Evolutionary conservation across 2,888 invertebrate species (phyloP).

Genomic region (Cotesia congregata): DNA sequence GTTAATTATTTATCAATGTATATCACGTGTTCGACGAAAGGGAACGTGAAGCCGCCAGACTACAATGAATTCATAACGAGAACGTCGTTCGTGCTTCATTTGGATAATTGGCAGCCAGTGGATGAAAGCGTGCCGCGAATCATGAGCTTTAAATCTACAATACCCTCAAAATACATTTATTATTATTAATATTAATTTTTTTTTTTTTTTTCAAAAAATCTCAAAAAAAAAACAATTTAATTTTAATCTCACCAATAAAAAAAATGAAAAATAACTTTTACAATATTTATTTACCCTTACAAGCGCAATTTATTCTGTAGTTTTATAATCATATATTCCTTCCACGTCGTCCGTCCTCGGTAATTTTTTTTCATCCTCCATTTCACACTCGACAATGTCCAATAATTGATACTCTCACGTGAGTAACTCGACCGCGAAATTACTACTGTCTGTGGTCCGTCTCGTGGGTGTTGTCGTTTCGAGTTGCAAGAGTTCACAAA

Average conservation of each 20-base stretch:
- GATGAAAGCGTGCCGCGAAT: constrained; percentile 13
- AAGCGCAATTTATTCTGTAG: background rate
- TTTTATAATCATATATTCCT: constrained; percentile 4
- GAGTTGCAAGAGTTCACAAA: constrained; percentile 12
- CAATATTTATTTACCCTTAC: background rate
- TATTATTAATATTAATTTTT: background rate
- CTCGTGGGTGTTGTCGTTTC: constrained; percentile 14
- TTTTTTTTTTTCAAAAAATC: background rate
- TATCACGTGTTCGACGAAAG: constrained; percentile 10
- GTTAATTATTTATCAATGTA: constrained; percentile 23
- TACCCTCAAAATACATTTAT: background rate
- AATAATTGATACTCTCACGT: constrained; percentile 23
- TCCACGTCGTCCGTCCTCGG: constrained; percentile 8
- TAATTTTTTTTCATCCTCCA: constrained; percentile 19
- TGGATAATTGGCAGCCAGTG: constrained; percentile 16
- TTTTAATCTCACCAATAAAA: too few relatives aligned
- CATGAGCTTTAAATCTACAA: constrained; percentile 11
- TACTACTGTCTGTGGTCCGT: constrained; percentile 19
- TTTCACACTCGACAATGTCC: constrained; percentile 21
- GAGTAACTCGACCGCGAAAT: constrained; percentile 23
- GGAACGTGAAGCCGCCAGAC: constrained; percentile 10
- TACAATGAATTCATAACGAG: constrained; percentile 21
- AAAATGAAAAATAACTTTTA: background rate
- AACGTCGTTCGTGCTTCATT: background rate
- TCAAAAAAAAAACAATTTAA: background rate